A percentile compares a stretch with the other conserved stretches of the same genome.
phyloP scores from a whole-genome alignment of 1,140 invertebrate species.

The Teleopsis dalmanni region DNA sequence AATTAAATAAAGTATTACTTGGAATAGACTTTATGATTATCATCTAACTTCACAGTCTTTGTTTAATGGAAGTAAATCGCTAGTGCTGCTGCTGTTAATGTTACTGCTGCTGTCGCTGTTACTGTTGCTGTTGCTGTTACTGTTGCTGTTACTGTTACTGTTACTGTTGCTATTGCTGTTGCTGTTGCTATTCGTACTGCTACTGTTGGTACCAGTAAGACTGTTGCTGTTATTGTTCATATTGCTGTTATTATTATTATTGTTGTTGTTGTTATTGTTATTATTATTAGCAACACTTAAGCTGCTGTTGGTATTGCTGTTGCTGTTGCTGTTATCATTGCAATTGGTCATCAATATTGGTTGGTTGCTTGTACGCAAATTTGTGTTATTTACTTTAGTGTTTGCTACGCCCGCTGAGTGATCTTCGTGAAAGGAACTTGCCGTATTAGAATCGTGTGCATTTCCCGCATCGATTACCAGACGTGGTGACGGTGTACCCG shows the following conservation, averaged over 20 bases:
- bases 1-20: too few relatives aligned
- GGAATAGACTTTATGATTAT: slow-evolving; percentile 49
- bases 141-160: slow-evolving; percentile 21
- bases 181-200: slow-evolving; percentile 37
- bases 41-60: slow-evolving; percentile 82
- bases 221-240: slow-evolving; percentile 5
- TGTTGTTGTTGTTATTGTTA: background rate
- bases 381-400: background rate
- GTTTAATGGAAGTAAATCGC: slow-evolving; percentile 54
- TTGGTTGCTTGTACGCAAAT: background rate
- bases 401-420: background rate
- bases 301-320: slow-evolving; percentile 11
- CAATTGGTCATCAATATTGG: background rate
- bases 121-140: slow-evolving; percentile 14
- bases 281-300: slow-evolving; percentile 2
- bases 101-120: slow-evolving; percentile 17
- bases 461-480: slow-evolving; percentile 37
- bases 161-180: slow-evolving; percentile 25
- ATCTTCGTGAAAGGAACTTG: slow-evolving; percentile 22
- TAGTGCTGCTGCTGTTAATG: slow-evolving; percentile 16
- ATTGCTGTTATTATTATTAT: background rate
- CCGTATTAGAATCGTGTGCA: slow-evolving; percentile 28
- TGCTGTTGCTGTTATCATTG: slow-evolving; percentile 10
- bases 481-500: slow-evolving; percentile 35
- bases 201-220: slow-evolving; percentile 26